A percentile compares a stretch with the other conserved stretches of the same genome.
phyloP scores from a whole-genome alignment of 2,113 vertebrate genomes.

The Salvelinus alpinus region DNA sequence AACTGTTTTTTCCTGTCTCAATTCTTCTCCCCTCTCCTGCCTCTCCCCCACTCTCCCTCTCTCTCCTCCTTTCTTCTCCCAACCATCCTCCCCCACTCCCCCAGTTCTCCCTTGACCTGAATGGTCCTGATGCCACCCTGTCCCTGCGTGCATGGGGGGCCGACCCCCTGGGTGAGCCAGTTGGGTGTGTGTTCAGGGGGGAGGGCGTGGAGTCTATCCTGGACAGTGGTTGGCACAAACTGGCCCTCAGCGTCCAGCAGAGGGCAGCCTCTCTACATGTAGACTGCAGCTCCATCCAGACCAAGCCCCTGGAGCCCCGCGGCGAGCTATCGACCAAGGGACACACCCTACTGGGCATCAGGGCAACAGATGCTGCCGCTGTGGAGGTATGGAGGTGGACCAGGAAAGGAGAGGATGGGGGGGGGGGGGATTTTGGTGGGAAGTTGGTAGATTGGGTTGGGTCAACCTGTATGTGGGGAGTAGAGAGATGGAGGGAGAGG shows the following conservation, averaged over 20 bases:
- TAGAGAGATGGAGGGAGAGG: neutral
- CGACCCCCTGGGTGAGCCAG: conserved; percentile 37
- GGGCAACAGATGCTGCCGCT: conserved; percentile 75
- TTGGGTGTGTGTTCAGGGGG: conserved; percentile 78
- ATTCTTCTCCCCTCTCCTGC: neutral
- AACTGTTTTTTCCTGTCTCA: conserved; percentile 4
- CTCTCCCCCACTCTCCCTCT: neutral
- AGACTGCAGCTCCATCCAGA: conserved; percentile 86
- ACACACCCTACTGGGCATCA: conserved; percentile 82
- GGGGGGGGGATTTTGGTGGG: too few relatives aligned
- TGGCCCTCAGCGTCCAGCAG: conserved; percentile 79
- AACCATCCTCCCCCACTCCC: neutral
- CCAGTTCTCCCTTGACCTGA: conserved; percentile 88
- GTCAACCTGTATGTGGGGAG: neutral
- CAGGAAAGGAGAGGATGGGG: neutral
- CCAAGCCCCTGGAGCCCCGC: conserved; percentile 78
- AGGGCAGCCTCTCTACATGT: conserved; percentile 78
- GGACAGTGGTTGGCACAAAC: conserved; percentile 90
- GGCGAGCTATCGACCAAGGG: conserved; percentile 67
- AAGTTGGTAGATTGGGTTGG: neutral
- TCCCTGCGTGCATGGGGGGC: conserved; percentile 75
- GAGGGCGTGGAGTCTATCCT: conserved; percentile 82
- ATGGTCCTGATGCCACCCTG: conserved; percentile 80
- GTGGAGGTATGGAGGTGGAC: conserved; percentile 68
- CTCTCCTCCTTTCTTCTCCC: neutral